A percentile compares a stretch with the other conserved stretches of the same genome.
phyloP scores from a whole-genome alignment of 2,888 invertebrate genomes.

The Ormyrus rosae region DNA sequence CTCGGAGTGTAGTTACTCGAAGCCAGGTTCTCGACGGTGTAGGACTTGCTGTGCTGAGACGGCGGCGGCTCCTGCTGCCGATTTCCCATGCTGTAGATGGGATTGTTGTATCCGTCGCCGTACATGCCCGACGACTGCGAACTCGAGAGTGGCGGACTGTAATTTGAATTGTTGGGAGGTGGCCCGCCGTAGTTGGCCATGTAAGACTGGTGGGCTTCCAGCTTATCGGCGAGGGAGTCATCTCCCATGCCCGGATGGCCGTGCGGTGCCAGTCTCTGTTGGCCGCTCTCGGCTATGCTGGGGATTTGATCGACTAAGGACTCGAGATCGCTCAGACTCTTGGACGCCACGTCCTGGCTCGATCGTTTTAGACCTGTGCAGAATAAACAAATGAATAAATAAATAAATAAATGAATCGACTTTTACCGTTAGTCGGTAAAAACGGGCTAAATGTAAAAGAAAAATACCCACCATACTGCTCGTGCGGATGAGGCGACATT shows the following conservation, averaged over 20 bases:
- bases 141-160: conserved; percentile 72
- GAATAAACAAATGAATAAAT: no score
- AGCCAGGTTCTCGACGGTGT: conserved; percentile 75
- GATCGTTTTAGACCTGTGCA: conserved; percentile 67
- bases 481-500: conserved; percentile 73
- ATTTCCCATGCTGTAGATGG: conserved; percentile 69
- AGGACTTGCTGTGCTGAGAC: conserved; percentile 72
- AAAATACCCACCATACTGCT: conserved; percentile 66
- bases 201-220: conserved; percentile 65
- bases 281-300: conserved; percentile 85
- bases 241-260: conserved; percentile 67
- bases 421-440: no score
- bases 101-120: conserved; percentile 68
- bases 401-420: no score
- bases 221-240: conserved; percentile 68
- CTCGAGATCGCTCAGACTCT: conserved; percentile 90
- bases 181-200: conserved; percentile 61
- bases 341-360: conserved; percentile 87
- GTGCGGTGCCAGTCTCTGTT: conserved; percentile 69
- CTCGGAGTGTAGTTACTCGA: conserved; percentile 75
- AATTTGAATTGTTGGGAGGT: conserved; percentile 62
- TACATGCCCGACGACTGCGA: conserved; percentile 59
- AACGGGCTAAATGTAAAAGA: not conserved
- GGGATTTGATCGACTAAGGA: conserved; percentile 95
- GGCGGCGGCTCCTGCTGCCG: conserved; percentile 67